A percentile compares a stretch with the other conserved stretches of the same genome.
Evolutionary conservation across 2,888 invertebrate species (phyloP).

Genomic region (Amorpha juglandis): DNA sequence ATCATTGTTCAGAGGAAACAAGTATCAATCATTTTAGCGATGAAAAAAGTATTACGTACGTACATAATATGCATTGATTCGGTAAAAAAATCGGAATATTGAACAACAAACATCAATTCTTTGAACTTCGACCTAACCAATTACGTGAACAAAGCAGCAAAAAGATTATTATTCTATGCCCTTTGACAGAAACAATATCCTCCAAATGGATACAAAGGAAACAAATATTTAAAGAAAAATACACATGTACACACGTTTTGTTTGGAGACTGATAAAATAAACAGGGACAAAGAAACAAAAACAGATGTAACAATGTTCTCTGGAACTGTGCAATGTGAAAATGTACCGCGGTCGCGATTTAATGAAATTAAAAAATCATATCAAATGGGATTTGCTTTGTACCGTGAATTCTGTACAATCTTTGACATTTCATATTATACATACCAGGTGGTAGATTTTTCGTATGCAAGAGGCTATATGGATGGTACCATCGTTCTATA

Average conservation of each 20-base stretch:
- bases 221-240: slow-evolving; percentile 21
- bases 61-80: too few species aligned
- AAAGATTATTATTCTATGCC: slow-evolving; percentile 17
- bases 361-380: slow-evolving; percentile 11
- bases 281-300: slow-evolving; percentile 19
- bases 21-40: too few species aligned
- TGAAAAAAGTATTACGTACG: too few species aligned
- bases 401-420: not conserved
- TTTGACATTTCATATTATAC: too few species aligned
- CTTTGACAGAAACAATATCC: slow-evolving; percentile 24
- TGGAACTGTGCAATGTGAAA: not conserved
- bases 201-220: slow-evolving; percentile 21
- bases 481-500: too few species aligned
- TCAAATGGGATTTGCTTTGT: not conserved
- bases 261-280: slow-evolving; percentile 19
- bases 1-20: too few species aligned
- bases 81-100: not conserved
- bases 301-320: not conserved
- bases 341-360: not conserved
- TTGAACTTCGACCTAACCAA: not conserved
- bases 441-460: too few species aligned
- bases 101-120: not conserved
- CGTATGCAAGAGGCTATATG: too few species aligned
- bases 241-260: slow-evolving; percentile 12
- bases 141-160: slow-evolving; percentile 15